Evolutionary conservation across 1,140 invertebrate genomes (phyloP), one percentile per base, ranked within the genome.

Genomic region (Asobara japonica): DNA sequence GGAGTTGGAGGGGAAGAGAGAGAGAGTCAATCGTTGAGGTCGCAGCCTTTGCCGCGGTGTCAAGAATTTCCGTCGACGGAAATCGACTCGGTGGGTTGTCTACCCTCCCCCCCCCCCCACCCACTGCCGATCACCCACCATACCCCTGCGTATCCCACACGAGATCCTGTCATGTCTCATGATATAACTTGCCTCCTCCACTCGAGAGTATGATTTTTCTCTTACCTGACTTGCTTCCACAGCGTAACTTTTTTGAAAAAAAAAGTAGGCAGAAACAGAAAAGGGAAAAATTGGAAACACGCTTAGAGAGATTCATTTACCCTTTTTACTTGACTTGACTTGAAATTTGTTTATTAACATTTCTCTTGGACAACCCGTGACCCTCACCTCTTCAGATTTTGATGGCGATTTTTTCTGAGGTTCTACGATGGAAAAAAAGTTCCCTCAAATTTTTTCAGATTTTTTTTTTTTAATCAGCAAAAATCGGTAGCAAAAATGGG

Each of bases 11-110:
- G 29, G 64, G 10, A 38, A 65, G 20, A 64, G 69, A 45, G 30
- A 38, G 30, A 33, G 56, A 62, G 38, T 36, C 29, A 62, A 56
- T 56, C 60, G 25, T 16, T 62, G 31, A 3, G 64, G 31, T 29
- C 11, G 31, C 27, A 30, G n/a, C 60, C n/a, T 2, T 31, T 62
- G 60, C 60, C 29, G 11, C 18, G 62, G 64, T 71, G 69, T 71
- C 62, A 56, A 71, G 62, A 71, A 65, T 71, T 71, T 65, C 25
- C 62, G 51, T 10, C 51, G 22, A 13, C 62, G 69, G 61, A 71
- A 71, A 71, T 71, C 69, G 69, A 71, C 48, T 71, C 62, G 25
- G 45, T n/a, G 25, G 65, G 29, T 11, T 61, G 33, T 20, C 30
- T 22, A 13, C 13, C 16, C 27, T 18, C 16, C 45, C 31, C n/a